Base-by-base conservation (phyloP, 1,140 invertebrate genomes). In the Pogonomyrmex barbatus region DNA sequence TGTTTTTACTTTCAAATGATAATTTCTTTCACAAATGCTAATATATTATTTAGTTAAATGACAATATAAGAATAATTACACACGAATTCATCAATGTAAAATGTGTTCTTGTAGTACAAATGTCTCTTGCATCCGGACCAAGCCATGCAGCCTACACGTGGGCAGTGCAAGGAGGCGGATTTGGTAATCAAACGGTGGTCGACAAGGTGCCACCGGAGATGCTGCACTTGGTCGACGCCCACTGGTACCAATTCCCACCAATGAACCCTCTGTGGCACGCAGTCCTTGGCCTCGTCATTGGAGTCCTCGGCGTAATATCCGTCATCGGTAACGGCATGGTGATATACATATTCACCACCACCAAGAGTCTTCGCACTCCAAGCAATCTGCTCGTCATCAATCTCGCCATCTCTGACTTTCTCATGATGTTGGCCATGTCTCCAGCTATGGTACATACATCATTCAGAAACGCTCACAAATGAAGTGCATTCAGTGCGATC, bases 381-480 rank as follows among this genome's bases (percentile, higher is more conserved):
- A 97, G 97, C 79, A 98, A 98, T 94, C 93, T 98, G 77, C 95
- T 98, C 47, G 97, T 98, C 12, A 96, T 98, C 60, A 98, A 98
- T 94, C 95, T 98, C 89, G 98, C 98, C 8, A 97, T 98, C 93
- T 98, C 97, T 10, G 98, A 99, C 92, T 98, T 98, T 91, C 94
- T 97, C 54, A 98, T 99, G 97, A 98, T 98, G 97, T 95, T 97
- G 79, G 94, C 94, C 78, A 98, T 98, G 97, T 96, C 97, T 87
- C 97, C 98, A 39, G 96, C 97, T 82, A 98, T 98, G 97, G 96
- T 95, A 87, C 6, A 76, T 88, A 79, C 12, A 12, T 33, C 8
- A 2, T 60, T 24, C 14, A 2, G 4, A 30, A 1, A 4, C 17
- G 12, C 58, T 75, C 36, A 36, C 2, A 2, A 63, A 39, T 2